These are phyloP conservation scores for Gallinago undulata DNA, from an alignment of 2,113 vertebrate genomes.

Conservation along the genomic window DNA sequence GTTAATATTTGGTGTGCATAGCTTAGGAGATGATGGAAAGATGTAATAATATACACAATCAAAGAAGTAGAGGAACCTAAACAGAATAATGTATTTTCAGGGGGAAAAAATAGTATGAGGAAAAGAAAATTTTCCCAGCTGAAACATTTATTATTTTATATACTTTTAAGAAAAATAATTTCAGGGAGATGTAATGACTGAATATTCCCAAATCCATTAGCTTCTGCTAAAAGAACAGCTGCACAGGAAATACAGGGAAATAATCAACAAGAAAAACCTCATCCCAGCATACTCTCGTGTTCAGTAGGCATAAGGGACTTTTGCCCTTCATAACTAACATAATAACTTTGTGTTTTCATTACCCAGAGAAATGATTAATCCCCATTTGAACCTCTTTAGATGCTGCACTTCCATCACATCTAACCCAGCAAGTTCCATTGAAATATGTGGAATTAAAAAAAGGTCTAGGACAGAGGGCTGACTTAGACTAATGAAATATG, in stretches of 20 bases:
- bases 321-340: not conserved
- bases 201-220: slow-evolving; percentile 40
- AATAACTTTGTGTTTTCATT: not conserved
- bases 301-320: slow-evolving; percentile 7
- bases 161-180: slow-evolving; percentile 24
- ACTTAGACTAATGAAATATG: not conserved
- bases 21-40: not conserved
- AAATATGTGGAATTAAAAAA: not conserved
- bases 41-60: not conserved
- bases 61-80: not conserved
- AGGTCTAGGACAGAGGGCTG: not conserved
- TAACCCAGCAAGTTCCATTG: not conserved
- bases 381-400: not conserved
- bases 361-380: not conserved
- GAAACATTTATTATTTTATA: not conserved
- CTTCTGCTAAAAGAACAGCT: slow-evolving; percentile 21
- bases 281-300: not conserved
- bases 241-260: not conserved
- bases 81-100: not conserved
- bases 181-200: not conserved
- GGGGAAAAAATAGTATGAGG: not conserved
- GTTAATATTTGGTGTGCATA: not conserved
- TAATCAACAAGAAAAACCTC: not conserved
- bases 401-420: not conserved
- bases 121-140: not conserved